A percentile compares a stretch with the other conserved stretches of the same genome.
phyloP scores from a whole-genome alignment of 2,113 vertebrate genomes.

The Tamias sibiricus region DNA sequence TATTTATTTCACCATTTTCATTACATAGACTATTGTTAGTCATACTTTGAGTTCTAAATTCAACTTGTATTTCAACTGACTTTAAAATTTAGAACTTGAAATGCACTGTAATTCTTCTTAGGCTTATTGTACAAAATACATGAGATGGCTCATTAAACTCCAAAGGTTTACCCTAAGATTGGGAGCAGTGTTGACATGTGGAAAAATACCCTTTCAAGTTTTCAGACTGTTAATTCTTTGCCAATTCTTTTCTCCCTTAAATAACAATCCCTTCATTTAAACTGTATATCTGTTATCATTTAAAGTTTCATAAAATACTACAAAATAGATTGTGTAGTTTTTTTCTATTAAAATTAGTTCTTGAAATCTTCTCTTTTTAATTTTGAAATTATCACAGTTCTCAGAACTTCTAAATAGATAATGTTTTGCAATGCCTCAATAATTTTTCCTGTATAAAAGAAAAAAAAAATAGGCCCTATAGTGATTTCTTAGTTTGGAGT shows the following conservation, averaged over 20 bases:
- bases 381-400: slow-evolving; percentile 41
- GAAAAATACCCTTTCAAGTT: slow-evolving; percentile 24
- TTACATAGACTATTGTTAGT: not conserved
- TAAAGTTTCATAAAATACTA: slow-evolving; percentile 7
- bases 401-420: not conserved
- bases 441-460: not conserved
- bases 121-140: slow-evolving; percentile 14
- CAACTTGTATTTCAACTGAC: not conserved
- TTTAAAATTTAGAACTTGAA: slow-evolving; percentile 2
- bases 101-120: not conserved
- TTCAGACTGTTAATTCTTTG: slow-evolving; percentile 2
- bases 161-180: not conserved
- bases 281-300: slow-evolving; percentile 7
- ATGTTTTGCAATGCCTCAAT: not conserved
- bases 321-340: not conserved
- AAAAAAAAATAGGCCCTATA: slow-evolving; percentile 9
- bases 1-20: slow-evolving; percentile 21
- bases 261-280: slow-evolving; percentile 58
- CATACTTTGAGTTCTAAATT: not conserved
- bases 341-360: not conserved
- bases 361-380: not conserved
- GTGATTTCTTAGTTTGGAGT: not conserved
- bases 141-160: not conserved
- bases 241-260: slow-evolving; percentile 5
- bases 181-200: not conserved